Conservation (phyloP, 2,888 invertebrate species). For the Lasioglossum villosulum region DNA sequence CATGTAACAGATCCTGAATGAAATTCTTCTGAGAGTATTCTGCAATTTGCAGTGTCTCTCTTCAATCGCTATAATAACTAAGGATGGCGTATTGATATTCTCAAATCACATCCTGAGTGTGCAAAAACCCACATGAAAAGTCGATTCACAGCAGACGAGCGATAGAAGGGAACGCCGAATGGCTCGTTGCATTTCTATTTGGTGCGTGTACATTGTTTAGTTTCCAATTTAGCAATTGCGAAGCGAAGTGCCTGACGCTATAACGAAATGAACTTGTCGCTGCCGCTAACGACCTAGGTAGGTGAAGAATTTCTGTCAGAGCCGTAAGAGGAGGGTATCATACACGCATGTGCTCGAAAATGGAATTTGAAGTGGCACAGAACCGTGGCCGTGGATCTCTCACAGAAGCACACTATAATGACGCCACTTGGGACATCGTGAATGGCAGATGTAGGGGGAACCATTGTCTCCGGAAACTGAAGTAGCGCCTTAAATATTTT, state of each 20-base stretch:
- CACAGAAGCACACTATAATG: conserved; percentile 57
- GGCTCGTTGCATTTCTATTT: not conserved
- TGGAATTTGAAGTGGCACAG: conserved; percentile 62
- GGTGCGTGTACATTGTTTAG: not conserved
- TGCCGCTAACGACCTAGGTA: conserved; percentile 9
- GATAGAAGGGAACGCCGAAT: not conserved
- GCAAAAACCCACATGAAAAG: not conserved
- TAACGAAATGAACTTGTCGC: not conserved
- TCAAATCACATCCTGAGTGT: too few relatives aligned
- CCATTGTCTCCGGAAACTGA: conserved; percentile 65
- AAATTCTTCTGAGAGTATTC: too few relatives aligned
- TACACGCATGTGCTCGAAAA: conserved; percentile 54
- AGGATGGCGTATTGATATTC: not conserved
- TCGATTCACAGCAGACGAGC: not conserved
- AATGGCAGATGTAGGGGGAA: conserved; percentile 63
- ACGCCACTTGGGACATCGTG: conserved; percentile 68
- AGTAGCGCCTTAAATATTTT: conserved; percentile 69
- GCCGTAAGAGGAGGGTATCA: not conserved
- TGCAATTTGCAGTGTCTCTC: too few relatives aligned
- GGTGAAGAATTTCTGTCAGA: not conserved
- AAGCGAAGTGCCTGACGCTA: not conserved
- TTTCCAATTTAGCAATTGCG: not conserved
- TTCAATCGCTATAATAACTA: not conserved
- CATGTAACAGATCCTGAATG: too few relatives aligned
- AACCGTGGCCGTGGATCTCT: conserved; percentile 52